A percentile compares a stretch with the other conserved stretches of the same genome.
phyloP scores from a whole-genome alignment of 2,113 vertebrate species.

The Hemichromis elongatus region DNA sequence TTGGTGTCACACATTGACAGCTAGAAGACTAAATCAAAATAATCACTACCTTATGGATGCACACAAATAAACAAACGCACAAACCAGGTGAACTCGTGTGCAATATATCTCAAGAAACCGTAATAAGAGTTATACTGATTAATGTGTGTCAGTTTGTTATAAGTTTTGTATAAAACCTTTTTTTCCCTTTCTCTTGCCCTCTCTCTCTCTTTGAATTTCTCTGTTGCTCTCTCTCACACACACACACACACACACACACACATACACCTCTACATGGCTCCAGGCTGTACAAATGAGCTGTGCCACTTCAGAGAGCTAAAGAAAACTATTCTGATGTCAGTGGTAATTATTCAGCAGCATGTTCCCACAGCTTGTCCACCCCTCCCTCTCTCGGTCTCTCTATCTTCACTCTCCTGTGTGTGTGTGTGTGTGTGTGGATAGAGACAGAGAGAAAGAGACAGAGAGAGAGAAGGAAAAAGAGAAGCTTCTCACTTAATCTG shows the following conservation, averaged over 20 bases:
- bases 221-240: no score
- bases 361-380: constrained; percentile 58
- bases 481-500: constrained; percentile 57
- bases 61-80: not conserved
- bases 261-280: constrained; percentile 39
- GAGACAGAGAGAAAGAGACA: not conserved
- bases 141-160: not conserved
- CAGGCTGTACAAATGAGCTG: constrained; percentile 74
- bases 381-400: not conserved
- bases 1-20: constrained; percentile 52
- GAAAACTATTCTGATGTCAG: constrained; percentile 74
- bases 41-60: constrained; percentile 27
- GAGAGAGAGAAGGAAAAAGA: not conserved
- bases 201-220: not conserved
- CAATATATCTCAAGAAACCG: not conserved
- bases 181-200: not conserved
- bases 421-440: not conserved
- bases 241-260: no score
- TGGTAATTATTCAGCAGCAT: constrained; percentile 67
- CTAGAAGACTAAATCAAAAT: constrained; percentile 54
- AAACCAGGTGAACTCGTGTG: not conserved
- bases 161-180: not conserved
- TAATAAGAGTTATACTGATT: not conserved
- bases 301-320: constrained; percentile 73
- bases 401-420: not conserved